These are phyloP conservation scores for Apotomis capreana DNA, from an alignment of 2,888 invertebrate species.

Conservation along the genomic window DNA sequence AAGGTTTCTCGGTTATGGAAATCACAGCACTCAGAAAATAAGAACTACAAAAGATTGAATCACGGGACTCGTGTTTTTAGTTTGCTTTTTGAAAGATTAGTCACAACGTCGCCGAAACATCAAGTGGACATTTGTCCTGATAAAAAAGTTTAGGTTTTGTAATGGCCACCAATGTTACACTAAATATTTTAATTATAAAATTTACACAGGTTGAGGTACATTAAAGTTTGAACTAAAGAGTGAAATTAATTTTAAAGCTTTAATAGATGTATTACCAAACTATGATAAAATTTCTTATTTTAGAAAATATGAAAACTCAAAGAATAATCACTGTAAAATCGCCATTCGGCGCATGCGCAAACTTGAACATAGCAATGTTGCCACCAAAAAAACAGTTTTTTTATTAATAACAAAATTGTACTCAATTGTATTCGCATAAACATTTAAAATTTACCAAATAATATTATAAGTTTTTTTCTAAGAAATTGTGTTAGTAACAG, in stretches of 20 bases:
- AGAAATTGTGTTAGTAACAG: not conserved
- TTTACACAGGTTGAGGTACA: slow-evolving; percentile 54
- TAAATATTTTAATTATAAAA: slow-evolving; percentile 68
- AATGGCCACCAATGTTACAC: slow-evolving; percentile 84
- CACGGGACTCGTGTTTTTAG: slow-evolving; percentile 66
- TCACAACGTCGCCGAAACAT: slow-evolving; percentile 84
- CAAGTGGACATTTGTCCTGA: slow-evolving; percentile 82
- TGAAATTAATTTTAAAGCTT: slow-evolving; percentile 62
- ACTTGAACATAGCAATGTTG: slow-evolving; percentile 75
- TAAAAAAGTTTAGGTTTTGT: slow-evolving; percentile 83
- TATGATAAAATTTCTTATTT: slow-evolving; percentile 79
- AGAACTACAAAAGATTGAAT: slow-evolving; percentile 58
- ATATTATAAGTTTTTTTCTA: not conserved
- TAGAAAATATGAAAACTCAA: slow-evolving; percentile 80
- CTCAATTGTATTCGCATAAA: not conserved
- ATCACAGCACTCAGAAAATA: slow-evolving; percentile 61
- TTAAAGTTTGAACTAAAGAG: slow-evolving; percentile 57
- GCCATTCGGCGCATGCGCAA: slow-evolving; percentile 84
- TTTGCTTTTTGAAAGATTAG: slow-evolving; percentile 71
- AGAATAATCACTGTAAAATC: slow-evolving; percentile 81
- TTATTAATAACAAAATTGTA: not conserved
- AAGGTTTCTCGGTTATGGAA: slow-evolving; percentile 56
- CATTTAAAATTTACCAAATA: not conserved
- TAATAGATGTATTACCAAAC: slow-evolving; percentile 74
- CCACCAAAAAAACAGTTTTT: slow-evolving; percentile 49